Conservation (phyloP, 2,113 vertebrate genomes). For the Piprites chloris region DNA sequence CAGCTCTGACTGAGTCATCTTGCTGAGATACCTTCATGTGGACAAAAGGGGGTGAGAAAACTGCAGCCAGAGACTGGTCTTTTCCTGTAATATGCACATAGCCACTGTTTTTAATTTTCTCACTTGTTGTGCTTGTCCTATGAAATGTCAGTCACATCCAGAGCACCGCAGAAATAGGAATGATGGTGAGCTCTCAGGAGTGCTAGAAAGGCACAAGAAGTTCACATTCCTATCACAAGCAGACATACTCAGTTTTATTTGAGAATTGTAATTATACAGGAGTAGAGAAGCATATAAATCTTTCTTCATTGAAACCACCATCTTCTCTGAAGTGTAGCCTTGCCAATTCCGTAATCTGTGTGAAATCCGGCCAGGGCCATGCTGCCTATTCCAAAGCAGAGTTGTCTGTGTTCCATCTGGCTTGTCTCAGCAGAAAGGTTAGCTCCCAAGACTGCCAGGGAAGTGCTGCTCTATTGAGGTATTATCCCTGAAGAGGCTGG, state of each 20-base stretch:
- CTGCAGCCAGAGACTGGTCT: not conserved
- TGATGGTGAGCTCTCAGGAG: accelerated
- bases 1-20: not conserved
- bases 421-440: not conserved
- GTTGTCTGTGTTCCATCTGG: accelerated
- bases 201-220: not conserved
- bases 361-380: not conserved
- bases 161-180: not conserved
- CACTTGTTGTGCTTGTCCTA: not conserved
- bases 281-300: not conserved
- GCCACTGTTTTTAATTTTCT: not conserved
- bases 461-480: not conserved
- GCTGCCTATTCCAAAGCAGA: not conserved
- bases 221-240: not conserved
- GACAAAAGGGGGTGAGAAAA: not conserved
- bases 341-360: not conserved
- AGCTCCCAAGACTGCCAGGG: not conserved
- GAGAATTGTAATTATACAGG: not conserved
- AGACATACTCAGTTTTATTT: not conserved
- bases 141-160: accelerated
- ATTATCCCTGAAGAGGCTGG: not conserved
- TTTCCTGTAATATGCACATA: not conserved
- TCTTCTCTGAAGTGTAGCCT: not conserved
- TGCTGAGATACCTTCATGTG: not conserved
- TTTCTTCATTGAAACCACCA: not conserved